A percentile compares a stretch with the other conserved stretches of the same genome.
phyloP scores from a whole-genome alignment of 2,888 invertebrate species.

The Lithophane socia region DNA sequence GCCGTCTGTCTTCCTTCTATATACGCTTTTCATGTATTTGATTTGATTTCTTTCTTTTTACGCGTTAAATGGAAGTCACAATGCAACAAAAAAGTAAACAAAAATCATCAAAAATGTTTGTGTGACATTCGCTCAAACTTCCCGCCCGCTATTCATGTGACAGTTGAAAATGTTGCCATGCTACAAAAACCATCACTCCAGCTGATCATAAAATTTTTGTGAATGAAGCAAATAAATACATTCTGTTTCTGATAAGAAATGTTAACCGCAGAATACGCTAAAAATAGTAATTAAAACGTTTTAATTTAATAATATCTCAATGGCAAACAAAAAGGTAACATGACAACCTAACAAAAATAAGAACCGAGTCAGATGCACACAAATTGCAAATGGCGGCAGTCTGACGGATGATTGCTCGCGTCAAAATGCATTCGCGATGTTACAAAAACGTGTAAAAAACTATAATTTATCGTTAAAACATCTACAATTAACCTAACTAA shows the following conservation, averaged over 20 bases:
- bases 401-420: slow-evolving; percentile 81
- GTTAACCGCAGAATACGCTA: background rate
- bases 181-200: slow-evolving; percentile 24
- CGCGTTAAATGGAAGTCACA: background rate
- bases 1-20: background rate
- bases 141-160: slow-evolving; percentile 26
- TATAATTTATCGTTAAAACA: slow-evolving; percentile 64
- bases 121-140: slow-evolving; percentile 13
- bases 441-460: slow-evolving; percentile 73
- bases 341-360: slow-evolving; percentile 49
- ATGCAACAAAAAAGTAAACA: background rate
- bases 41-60: too few species aligned
- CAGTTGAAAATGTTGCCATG: slow-evolving; percentile 42
- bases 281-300: background rate
- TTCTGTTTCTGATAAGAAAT: background rate
- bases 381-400: slow-evolving; percentile 86
- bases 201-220: background rate
- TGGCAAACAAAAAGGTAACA: slow-evolving; percentile 16
- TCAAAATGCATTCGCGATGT: slow-evolving; percentile 84
- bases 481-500: slow-evolving; percentile 65
- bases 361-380: slow-evolving; percentile 64
- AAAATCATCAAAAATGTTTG: background rate
- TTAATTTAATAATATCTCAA: background rate
- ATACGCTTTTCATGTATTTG: background rate
- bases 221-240: background rate